These are phyloP conservation scores for Isotomurus palustris DNA, from an alignment of 2,888 invertebrate species.

Conservation along the genomic window DNA sequence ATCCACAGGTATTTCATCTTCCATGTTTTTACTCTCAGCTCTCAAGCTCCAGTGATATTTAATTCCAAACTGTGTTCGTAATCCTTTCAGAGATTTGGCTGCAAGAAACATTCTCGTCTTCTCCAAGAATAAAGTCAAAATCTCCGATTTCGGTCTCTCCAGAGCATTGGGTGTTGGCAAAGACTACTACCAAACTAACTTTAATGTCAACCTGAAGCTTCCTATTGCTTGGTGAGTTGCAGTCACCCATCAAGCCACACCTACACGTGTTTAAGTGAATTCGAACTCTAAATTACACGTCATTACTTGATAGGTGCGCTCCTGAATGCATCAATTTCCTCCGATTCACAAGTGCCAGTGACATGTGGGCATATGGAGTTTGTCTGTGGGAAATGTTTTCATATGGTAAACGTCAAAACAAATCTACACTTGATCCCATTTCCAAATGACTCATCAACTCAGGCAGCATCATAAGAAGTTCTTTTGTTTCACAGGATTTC, in stretches of 20 bases:
- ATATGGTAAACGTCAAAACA: too few species aligned
- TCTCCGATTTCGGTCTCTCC: conserved; percentile 95
- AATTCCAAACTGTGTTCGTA: background rate
- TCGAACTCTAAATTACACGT: background rate
- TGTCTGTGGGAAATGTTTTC: conserved; percentile 99
- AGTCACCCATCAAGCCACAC: background rate
- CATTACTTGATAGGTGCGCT: conserved; percentile 67
- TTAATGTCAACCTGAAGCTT: conserved; percentile 91
- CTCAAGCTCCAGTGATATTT: background rate
- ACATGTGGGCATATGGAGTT: conserved; percentile 86
- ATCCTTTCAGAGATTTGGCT: conserved; percentile 85
- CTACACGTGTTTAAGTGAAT: background rate
- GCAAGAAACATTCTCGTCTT: conserved; percentile 97
- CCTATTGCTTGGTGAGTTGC: conserved; percentile 87
- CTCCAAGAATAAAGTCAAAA: conserved; percentile 92
- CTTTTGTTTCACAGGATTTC: conserved; percentile 56
- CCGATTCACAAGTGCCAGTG: conserved; percentile 92
- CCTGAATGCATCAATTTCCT: conserved; percentile 96
- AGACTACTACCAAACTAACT: conserved; percentile 98
- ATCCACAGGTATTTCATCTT: conserved; percentile 74
- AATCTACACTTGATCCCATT: too few species aligned
- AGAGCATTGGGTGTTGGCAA: conserved; percentile 94
- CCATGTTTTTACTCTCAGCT: conserved; percentile 5
- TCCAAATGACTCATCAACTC: too few species aligned
- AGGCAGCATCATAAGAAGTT: too few species aligned